These are phyloP conservation scores for Acrocyrtus sp. DNA, from an alignment of 2,888 invertebrate species.

Conservation along the genomic window DNA sequence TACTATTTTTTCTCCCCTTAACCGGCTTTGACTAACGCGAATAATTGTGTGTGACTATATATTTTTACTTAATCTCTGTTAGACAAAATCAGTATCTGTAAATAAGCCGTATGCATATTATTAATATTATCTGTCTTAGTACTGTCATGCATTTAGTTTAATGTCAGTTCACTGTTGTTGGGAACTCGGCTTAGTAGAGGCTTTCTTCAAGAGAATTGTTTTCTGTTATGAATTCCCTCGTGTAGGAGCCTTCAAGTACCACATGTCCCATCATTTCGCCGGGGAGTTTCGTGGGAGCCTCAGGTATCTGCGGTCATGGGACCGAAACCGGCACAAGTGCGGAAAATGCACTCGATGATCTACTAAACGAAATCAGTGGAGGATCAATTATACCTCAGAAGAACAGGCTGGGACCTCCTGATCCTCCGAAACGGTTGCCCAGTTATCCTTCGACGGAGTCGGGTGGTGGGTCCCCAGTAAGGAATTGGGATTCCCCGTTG, in stretches of 20 bases:
- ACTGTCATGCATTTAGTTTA: constrained; percentile 50
- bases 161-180: constrained; percentile 51
- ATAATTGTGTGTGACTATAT: too few relatives aligned
- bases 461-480: constrained; percentile 60
- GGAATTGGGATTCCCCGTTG: constrained; percentile 54
- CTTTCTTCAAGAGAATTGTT: constrained; percentile 35
- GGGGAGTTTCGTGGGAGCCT: constrained; percentile 73
- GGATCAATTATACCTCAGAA: constrained; percentile 45
- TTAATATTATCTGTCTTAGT: constrained; percentile 29
- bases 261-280: constrained; percentile 66
- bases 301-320: constrained; percentile 70
- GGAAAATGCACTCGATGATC: constrained; percentile 89
- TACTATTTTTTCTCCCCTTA: constrained; percentile 10
- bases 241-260: constrained; percentile 50
- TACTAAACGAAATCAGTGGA: constrained; percentile 70
- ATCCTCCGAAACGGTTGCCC: constrained; percentile 71
- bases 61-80: too few relatives aligned
- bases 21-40: constrained; percentile 42
- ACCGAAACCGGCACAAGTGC: constrained; percentile 70
- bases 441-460: constrained; percentile 81
- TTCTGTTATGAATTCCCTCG: constrained; percentile 44
- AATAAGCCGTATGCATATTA: constrained; percentile 22
- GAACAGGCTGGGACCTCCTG: constrained; percentile 57
- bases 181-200: constrained; percentile 41
- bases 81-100: constrained; percentile 16